Base-by-base conservation (phyloP, 2,113 vertebrate species). In the Saguinus midas region DNA sequence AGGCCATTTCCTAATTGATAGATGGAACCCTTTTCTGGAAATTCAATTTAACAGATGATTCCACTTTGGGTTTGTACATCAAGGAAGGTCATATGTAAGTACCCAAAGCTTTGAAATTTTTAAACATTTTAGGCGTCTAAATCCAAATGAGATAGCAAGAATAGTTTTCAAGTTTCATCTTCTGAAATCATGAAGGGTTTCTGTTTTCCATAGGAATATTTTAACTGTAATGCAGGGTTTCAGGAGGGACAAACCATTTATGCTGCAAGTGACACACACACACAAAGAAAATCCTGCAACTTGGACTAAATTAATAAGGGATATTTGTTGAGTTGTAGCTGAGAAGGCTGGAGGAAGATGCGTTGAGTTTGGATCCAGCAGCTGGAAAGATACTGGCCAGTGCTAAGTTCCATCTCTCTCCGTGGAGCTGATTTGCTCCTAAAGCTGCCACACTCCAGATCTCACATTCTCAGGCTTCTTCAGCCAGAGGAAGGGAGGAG, bases 41-140 rank as follows among this genome's bases (percentile, higher is more conserved):
- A 95, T 66, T 52, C 80, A 93, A 11, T 87, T 95, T 93, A 95
- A 95, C 90, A 95, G 96, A 92, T 76, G 68, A 81, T 29, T 76
- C 12, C 14, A 32, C 61, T 92, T 16, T 70, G 23, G 2, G 84
- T 96, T 81, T 95, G 79, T 50, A 81, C 80, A 83, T 72, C 89
- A 93, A 96, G 64, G 13, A 35, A 93, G n/a, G 87, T 72, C 35
- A n/a, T 86, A 81, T 18, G 45, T 48, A 91, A 91, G 81, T 81
- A 80, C 12, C 35, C 55, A 78, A 90, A 75, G 25, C 75, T 92
- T 87, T 85, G 70, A 64, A 48, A 83, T 14, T 21, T 91, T 95
- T 84, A 90, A 70, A 43, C 45, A 45, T 90, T 58, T 91, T 68
- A 93, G 70, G 55, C n/a, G 40, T 48, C 25, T 55, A 95, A 94